Base-by-base conservation (phyloP, 2,113 vertebrate genomes). In the Phylloscopus trochiloides region DNA sequence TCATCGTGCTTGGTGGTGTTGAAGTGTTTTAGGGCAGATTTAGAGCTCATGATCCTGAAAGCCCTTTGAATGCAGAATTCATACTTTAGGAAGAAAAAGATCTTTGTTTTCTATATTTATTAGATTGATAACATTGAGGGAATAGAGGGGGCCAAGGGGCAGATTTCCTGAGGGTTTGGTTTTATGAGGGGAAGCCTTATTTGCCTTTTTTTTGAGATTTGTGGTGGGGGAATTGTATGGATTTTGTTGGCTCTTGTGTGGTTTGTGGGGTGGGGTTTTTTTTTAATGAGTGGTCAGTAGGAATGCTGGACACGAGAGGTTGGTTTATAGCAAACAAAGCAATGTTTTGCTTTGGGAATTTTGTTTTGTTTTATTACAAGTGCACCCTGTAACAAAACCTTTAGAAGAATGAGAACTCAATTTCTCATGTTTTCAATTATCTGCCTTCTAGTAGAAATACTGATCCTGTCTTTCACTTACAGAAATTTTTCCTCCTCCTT, bases 181-280 rank as follows among this genome's bases (percentile, higher is more conserved):
- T 90, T 94, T 68, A 36, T 86, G 19, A 65, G 6, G 15, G 26
- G 20, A 7, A 74, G 7, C 75, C 42, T 73, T 45, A 10, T 84
- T 94, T 55, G 50, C 34, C 15, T 45, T 45, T 45, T 45, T 45
- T 45, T 6, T 4, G 25, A 36, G 1, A 32, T 52, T 47, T 54
- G n/a, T 68, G 12, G 4, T 82, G 14, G 25, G n/a, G 16, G 7
- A 24, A 18, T 52, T 57, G 17, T 17, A 17, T 73, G 52, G n/a
- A 6, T 17, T 42, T 59, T 57, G 16, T 43, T 61, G 54, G 28
- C 17, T 51, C 45, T 58, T 52, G 17, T 59, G 52, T 59, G 32
- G 2, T 9, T 54, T 40, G 18, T 26, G 17, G 10, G 14, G 3
- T 28, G 5, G 1, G 6, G 0, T 2, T 29, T 47, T 34, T 34